A percentile compares a stretch with the other conserved stretches of the same genome.
These are phyloP conservation scores for Sepioteuthis lessoniana DNA, from an alignment of 2,888 invertebrate genomes.

Conservation along the genomic window DNA sequence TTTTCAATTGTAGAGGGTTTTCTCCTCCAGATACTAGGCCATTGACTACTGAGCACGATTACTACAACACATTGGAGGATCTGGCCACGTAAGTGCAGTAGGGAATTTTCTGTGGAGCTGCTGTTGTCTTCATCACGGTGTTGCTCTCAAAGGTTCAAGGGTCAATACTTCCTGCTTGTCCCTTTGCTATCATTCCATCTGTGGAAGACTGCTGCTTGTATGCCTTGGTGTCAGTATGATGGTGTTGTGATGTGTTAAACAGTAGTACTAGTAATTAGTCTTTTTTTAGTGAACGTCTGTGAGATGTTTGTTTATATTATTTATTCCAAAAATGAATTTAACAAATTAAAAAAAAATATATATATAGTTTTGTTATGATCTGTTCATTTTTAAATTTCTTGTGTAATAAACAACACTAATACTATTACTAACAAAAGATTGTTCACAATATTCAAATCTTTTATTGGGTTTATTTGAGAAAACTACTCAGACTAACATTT, in stretches of 20 bases:
- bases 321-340: background rate
- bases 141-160: conserved; percentile 43
- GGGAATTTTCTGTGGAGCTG: background rate
- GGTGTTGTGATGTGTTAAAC: conserved; percentile 13
- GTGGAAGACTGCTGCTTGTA: conserved; percentile 14
- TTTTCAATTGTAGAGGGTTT: conserved; percentile 83
- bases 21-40: conserved; percentile 77
- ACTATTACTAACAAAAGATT: background rate
- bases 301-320: conserved; percentile 33
- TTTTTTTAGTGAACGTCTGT: conserved; percentile 23
- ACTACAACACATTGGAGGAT: conserved; percentile 69
- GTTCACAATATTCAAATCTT: background rate
- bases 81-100: conserved; percentile 77
- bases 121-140: background rate
- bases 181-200: conserved; percentile 6
- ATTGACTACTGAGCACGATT: conserved; percentile 57
- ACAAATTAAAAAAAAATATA: background rate
- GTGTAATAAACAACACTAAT: conserved; percentile 6
- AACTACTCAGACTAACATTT: background rate
- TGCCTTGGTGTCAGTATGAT: conserved; percentile 20
- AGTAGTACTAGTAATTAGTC: conserved; percentile 8
- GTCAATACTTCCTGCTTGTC: conserved; percentile 5
- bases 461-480: background rate
- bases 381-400: background rate
- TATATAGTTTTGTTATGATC: background rate